phyloP scores from a whole-genome alignment of 2,888 invertebrate genomes.

The Hermaeophaga mercurialis region DNA sequence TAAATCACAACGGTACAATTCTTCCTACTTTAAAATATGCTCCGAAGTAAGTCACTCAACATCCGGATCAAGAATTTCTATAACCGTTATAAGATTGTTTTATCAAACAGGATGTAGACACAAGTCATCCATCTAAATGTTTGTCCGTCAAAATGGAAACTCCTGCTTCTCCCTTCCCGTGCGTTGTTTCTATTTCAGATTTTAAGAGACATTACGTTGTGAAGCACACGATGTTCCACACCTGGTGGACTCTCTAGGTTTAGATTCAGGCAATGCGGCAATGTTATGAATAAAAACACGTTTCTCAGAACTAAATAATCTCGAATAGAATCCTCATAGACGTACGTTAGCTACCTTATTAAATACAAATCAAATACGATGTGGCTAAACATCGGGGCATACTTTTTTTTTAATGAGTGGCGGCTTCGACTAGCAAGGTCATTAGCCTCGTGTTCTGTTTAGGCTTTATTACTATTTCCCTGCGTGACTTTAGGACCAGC shows the following conservation, averaged over 20 bases:
- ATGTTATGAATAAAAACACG: constrained; percentile 28
- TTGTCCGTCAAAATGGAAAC: constrained; percentile 20
- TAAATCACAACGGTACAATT: no score
- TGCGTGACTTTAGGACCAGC: no score
- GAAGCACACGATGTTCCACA: constrained; percentile 5
- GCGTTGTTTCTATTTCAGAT: constrained; percentile 9
- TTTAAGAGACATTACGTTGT: constrained; percentile 5
- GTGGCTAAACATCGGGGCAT: no score
- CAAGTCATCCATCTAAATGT: constrained; percentile 16
- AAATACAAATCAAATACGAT: no score
- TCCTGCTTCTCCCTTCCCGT: neutral
- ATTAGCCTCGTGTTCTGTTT: no score
- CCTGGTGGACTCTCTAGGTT: constrained; percentile 10
- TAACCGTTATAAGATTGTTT: neutral
- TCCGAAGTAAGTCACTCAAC: no score
- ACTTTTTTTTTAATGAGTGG: no score
- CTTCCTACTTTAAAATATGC: no score
- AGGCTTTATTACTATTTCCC: no score
- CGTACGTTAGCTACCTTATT: no score
- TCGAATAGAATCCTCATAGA: neutral
- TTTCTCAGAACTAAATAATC: constrained; percentile 22
- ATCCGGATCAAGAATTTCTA: constrained; percentile 1
- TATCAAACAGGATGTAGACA: constrained; percentile 10
- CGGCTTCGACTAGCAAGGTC: no score
- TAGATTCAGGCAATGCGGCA: constrained; percentile 14